Base-by-base conservation (phyloP, 2,888 invertebrate genomes). In the Unio pictorum region DNA sequence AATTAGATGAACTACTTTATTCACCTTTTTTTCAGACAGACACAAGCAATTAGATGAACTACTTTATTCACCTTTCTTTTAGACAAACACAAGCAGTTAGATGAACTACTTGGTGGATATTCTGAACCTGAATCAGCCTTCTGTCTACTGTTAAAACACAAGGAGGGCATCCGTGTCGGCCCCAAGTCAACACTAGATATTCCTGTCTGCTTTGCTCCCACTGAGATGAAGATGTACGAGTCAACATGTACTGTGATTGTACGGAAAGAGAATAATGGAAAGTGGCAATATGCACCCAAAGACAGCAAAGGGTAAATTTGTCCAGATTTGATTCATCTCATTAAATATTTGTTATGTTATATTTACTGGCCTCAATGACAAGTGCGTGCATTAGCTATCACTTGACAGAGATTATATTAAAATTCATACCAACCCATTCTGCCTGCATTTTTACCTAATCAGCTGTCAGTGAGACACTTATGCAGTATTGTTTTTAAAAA, bases 151-250 rank as follows among this genome's bases (percentile, higher is more conserved):
- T 75, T 89, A 62, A 88, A 86, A 68, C 81, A 86, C 66, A 80
- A 76, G 55, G 62, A 66, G 20, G 74, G 76, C 20, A 75, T 89
- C 30, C 76, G 85, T 11, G 83, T 90, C 6, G 87, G 86, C 15
- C 88, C 90, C 20, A 88, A 88, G 72, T 85, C 87, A 20, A 86
- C 86, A 28, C 75, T 89, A 28, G 89, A 90, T 68, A 89, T 90
- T 71, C 89, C 90, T 23, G 78, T 90, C 26, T 87, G 87, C 71
- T 90, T 89, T 75, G 86, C 88, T 26, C 90, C 90, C 0, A 83
- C 80, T 56, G 84, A 87, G 67, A 88, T 89, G 87, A 78, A 75
- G 57, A 82, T 82, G 75, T 88, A 84, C 70, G 86, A 88, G 71
- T 84, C 86, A 7, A 57, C 86, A 60, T 86, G 87, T 69, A 79